Evolutionary conservation across 2,888 invertebrate species (phyloP), one percentile per base, ranked within the genome.

Genomic region (Harpalus rufipes): DNA sequence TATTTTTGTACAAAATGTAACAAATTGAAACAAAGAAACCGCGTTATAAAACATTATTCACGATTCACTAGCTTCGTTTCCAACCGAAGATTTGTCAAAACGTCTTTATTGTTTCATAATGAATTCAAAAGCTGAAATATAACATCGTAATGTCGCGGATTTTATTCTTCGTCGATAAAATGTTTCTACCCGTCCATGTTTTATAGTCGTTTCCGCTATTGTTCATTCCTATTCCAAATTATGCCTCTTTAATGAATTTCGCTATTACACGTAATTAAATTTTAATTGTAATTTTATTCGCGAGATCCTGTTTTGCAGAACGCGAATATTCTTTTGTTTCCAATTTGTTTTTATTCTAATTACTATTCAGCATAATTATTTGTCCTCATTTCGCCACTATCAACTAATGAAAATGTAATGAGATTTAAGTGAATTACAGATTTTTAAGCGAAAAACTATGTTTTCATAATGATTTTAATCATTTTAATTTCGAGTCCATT

Each of bases 241-340:
- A 63, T 21, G 25, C 21, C 63, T 63, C 59, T 63, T 63, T 63
- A 63, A 63, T 63, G 63, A 63, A 63, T 63, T 63, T 21, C 12
- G 63, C 63, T 63, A 63, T 63, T 63, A 63, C 25, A 25, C 21
- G 18, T 63, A 63, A 63, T 63, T 25, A 63, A 63, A 63, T 63
- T 63, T 63, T 63, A 63, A 63, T 63, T 63, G 63, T 63, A 63
- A 63, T 63, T 63, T 25, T 63, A 63, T 63, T 63, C 63, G 21
- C 63, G 12, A 21, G 63, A 18, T 63, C 21, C 63, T 63, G 63
- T 63, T 63, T 63, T 63, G 21, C 21, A 18, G 59, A 59, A 59
- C 16, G 59, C 59, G 14, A 14, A n/a, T 63, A 12, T 18, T 63
- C 63, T 63, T 63, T 25, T 18, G 21, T 63, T 63, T 63, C 18